Percentiles rank a stretch among this genome's conserved stretches.
These are phyloP conservation scores for Orthonyx spaldingii DNA, from an alignment of 2,113 vertebrate species.

Conservation along the genomic window DNA sequence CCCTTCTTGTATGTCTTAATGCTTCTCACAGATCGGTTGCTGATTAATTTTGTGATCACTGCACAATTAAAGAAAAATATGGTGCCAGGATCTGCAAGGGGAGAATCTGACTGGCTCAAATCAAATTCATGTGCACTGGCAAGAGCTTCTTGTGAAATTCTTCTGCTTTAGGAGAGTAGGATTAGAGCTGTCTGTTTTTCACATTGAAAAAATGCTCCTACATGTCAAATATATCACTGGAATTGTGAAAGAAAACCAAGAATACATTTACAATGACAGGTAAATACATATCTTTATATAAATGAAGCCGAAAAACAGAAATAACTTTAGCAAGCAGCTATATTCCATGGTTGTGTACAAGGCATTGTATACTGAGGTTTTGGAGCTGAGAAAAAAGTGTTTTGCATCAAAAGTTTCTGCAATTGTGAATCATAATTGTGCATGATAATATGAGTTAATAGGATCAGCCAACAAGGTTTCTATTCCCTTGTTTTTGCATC, in stretches of 20 bases:
- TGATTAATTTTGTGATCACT: neutral
- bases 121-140: neutral
- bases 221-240: neutral
- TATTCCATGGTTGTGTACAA: neutral
- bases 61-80: neutral
- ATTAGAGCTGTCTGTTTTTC: neutral
- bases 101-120: neutral
- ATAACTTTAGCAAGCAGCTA: neutral
- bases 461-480: neutral
- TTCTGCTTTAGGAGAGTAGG: neutral
- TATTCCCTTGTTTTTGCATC: neutral
- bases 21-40: neutral
- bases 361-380: neutral
- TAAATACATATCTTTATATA: neutral
- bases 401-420: neutral
- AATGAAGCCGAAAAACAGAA: neutral
- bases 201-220: neutral
- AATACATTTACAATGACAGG: neutral
- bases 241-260: neutral
- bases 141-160: neutral
- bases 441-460: neutral
- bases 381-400: neutral
- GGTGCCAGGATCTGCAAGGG: neutral
- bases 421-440: neutral
- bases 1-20: accelerated